Evolutionary conservation across 2,113 vertebrate genomes (phyloP).

Genomic region (Poeciliopsis prolifica): DNA sequence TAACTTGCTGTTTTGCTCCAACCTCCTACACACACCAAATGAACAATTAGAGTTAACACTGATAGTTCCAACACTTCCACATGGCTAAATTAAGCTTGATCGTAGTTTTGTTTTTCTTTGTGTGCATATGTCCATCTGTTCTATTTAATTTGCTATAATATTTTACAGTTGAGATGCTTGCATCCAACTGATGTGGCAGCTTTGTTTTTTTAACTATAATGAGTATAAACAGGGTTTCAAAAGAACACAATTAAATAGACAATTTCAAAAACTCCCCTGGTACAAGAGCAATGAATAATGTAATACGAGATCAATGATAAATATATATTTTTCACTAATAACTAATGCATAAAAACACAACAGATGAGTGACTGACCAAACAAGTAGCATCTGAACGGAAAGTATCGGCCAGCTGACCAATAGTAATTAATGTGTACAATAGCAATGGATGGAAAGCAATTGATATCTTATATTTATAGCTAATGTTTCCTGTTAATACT

Average conservation of each 20-base stretch:
- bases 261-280: constrained; percentile 67
- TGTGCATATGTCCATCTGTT: constrained; percentile 2
- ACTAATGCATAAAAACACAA: neutral
- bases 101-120: constrained; percentile 7
- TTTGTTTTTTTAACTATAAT: constrained; percentile 71
- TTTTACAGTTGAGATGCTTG: constrained; percentile 59
- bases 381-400: no score
- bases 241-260: constrained; percentile 61
- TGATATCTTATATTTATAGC: no score
- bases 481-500: no score
- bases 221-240: constrained; percentile 69
- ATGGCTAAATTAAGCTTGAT: constrained; percentile 19
- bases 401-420: no score
- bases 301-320: neutral
- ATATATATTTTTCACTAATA: constrained; percentile 1
- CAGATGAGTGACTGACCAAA: no score
- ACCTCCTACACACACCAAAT: constrained; percentile 19
- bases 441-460: no score
- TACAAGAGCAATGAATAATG: constrained; percentile 23
- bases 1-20: neutral
- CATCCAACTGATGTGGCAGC: constrained; percentile 40
- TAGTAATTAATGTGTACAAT: no score
- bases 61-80: constrained; percentile 12
- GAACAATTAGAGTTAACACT: constrained; percentile 39
- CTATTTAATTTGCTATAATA: constrained; percentile 63